These are phyloP conservation scores for Phenganax marumi DNA, from an alignment of 92 coral and sea anemone genomes.

Conservation along the genomic window DNA sequence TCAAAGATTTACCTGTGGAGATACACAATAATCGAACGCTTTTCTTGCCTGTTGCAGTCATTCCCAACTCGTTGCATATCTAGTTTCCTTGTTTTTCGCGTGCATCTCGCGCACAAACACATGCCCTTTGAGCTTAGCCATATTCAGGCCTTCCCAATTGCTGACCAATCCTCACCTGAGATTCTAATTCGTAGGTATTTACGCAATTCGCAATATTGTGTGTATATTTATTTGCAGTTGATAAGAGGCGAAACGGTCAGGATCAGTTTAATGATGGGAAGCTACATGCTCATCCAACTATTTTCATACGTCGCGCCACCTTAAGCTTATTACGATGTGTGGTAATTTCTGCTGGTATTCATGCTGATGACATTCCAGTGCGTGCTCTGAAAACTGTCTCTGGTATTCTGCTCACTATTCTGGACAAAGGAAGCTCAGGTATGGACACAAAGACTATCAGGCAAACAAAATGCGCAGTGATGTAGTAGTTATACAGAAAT, in stretches of 20 bases:
- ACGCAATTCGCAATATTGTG: too few species aligned
- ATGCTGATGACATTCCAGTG: conserved; percentile 74
- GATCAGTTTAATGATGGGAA: neutral
- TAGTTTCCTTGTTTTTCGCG: too few species aligned
- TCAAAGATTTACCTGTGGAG: too few species aligned
- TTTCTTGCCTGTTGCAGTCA: too few species aligned
- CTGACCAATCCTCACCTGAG: too few species aligned
- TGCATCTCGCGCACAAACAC: too few species aligned
- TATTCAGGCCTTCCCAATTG: too few species aligned
- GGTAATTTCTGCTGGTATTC: conserved; percentile 79
- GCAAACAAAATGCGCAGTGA: neutral
- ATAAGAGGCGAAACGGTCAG: conserved; percentile 73
- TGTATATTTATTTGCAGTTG: conserved; percentile 52
- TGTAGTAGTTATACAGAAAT: neutral
- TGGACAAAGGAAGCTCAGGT: conserved; percentile 78
- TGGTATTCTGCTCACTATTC: conserved; percentile 71
- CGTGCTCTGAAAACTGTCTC: conserved; percentile 81
- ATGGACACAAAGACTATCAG: neutral
- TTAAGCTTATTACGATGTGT: conserved; percentile 82
- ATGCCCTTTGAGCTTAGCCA: too few species aligned
- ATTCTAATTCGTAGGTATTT: too few species aligned
- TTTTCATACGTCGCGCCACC: conserved; percentile 86
- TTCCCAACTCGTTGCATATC: too few species aligned
- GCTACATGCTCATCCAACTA: conserved; percentile 77
- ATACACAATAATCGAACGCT: too few species aligned